Conservation (phyloP, 2,113 vertebrate genomes). For the Tapirus terrestris region DNA sequence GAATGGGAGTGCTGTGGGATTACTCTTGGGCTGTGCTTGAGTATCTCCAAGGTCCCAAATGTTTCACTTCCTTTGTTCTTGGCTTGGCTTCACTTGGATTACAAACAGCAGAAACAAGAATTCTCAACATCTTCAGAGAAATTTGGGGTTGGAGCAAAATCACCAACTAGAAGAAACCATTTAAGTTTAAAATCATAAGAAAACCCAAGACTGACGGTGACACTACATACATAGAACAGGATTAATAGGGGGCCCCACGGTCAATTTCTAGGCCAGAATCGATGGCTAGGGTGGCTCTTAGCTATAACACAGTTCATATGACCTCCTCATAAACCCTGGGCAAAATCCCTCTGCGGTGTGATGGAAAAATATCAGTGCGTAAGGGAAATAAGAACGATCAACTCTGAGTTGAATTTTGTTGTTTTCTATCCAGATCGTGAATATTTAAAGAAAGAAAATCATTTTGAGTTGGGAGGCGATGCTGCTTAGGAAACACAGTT, state of each 20-base stretch:
- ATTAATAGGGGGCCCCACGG: background rate
- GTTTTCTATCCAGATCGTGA: conserved; percentile 1
- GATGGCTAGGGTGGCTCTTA: background rate
- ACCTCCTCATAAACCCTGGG: background rate
- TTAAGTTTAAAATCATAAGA: conserved; percentile 45
- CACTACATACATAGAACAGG: background rate
- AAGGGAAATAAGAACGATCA: conserved; percentile 13
- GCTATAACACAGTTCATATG: background rate
- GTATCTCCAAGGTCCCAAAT: background rate
- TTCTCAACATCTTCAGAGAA: conserved; percentile 33
- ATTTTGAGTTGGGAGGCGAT: background rate
- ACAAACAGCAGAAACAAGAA: background rate
- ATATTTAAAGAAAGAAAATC: conserved; percentile 34
- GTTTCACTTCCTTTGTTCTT: conserved; percentile 1
- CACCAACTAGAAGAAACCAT: conserved; percentile 15
- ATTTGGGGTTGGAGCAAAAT: background rate
- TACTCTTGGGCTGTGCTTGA: background rate
- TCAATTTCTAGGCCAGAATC: background rate
- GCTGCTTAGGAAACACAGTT: conserved; percentile 20
- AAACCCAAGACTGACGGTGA: background rate
- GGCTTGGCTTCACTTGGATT: conserved; percentile 18
- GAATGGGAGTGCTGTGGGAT: background rate
- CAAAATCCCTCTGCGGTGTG: background rate
- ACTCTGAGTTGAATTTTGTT: background rate
- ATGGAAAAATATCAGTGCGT: background rate